These are phyloP conservation scores for Xerus rutilus DNA, from an alignment of 2,797 vertebrate species.

Conservation along the genomic window DNA sequence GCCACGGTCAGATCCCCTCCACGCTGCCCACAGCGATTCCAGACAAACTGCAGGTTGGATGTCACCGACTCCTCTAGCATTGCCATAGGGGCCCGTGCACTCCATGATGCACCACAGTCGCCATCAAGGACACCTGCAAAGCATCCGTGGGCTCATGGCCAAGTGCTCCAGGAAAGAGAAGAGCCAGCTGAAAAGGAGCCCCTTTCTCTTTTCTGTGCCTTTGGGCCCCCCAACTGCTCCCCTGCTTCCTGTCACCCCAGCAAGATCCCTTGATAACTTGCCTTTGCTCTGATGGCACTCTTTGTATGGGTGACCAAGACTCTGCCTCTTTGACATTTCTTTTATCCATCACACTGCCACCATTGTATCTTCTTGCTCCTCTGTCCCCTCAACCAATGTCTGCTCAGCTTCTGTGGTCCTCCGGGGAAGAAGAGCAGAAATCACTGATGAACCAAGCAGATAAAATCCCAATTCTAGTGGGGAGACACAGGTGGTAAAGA, in stretches of 20 bases:
- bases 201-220: not conserved
- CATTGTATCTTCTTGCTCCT: not conserved
- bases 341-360: not conserved
- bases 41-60: not conserved
- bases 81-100: not conserved
- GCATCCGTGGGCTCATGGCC: not conserved
- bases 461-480: not conserved
- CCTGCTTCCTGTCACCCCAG: not conserved
- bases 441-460: not conserved
- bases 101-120: not conserved
- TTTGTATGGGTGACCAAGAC: no score
- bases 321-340: rapidly evolving
- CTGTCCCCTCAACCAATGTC: not conserved
- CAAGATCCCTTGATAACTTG: not conserved
- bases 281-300: not conserved
- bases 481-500: not conserved
- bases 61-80: not conserved
- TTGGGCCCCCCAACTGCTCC: not conserved
- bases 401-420: not conserved
- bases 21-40: not conserved
- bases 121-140: no score
- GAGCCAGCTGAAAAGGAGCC: no score
- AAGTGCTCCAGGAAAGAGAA: not conserved
- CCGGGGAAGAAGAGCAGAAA: not conserved
- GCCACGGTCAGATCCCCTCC: not conserved